Evolutionary conservation across 2,797 vertebrate species (phyloP).

Genomic region (Xiphophorus birchmanni): DNA sequence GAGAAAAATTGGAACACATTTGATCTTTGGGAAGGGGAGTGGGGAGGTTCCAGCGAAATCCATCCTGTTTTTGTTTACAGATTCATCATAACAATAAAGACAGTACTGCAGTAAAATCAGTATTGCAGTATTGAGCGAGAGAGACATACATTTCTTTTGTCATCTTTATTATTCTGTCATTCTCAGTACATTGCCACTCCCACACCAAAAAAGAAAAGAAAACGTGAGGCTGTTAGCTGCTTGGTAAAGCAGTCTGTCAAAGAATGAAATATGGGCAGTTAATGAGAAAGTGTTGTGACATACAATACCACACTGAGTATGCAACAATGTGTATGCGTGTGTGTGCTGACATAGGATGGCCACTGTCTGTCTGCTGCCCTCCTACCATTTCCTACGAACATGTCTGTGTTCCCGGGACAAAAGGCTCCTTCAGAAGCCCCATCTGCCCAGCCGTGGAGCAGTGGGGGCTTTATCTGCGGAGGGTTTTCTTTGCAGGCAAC

Average conservation of each 20-base stretch:
- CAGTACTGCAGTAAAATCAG: not conserved
- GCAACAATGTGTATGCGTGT: constrained; percentile 44
- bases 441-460: constrained; percentile 46
- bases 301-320: constrained; percentile 50
- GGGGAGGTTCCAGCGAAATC: not conserved
- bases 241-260: constrained; percentile 60
- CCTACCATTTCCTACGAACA: constrained; percentile 70
- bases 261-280: constrained; percentile 63
- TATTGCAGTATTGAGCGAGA: not conserved
- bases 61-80: not conserved
- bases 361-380: constrained; percentile 68
- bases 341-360: constrained; percentile 63
- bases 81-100: not conserved
- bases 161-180: not conserved
- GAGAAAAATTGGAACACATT: not conserved
- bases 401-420: constrained; percentile 63
- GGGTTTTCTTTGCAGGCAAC: constrained; percentile 8
- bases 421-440: constrained; percentile 66
- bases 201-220: not conserved
- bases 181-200: not conserved
- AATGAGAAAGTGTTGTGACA: constrained; percentile 72
- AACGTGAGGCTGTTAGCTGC: constrained; percentile 34
- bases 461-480: constrained; percentile 46
- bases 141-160: not conserved
- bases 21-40: too few relatives aligned